These are phyloP conservation scores for Poecilia gillii DNA, from an alignment of 2,797 vertebrate species.

Conservation along the genomic window DNA sequence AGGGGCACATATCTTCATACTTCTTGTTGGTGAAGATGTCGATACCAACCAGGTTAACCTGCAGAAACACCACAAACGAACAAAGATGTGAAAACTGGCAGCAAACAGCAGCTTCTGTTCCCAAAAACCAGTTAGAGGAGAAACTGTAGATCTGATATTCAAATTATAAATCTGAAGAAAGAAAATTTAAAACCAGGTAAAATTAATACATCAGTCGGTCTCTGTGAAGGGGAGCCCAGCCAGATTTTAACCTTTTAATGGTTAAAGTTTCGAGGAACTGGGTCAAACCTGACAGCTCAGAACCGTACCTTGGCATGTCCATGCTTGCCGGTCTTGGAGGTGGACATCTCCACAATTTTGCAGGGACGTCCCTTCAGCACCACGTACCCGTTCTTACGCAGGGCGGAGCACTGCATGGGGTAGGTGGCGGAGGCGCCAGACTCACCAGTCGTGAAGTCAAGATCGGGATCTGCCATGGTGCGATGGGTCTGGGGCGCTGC, in stretches of 20 bases:
- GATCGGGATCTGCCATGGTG: slow-evolving; percentile 91
- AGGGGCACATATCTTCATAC: slow-evolving; percentile 99
- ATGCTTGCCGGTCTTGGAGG: slow-evolving; percentile 94
- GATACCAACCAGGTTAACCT: slow-evolving; percentile 98
- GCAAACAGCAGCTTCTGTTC: not conserved
- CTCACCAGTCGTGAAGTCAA: slow-evolving; percentile 93
- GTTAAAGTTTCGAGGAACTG: not conserved
- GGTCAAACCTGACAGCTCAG: fast-evolving
- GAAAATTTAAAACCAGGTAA: not conserved
- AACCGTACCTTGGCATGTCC: slow-evolving; percentile 91
- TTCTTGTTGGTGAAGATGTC: slow-evolving; percentile 99
- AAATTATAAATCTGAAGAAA: not conserved
- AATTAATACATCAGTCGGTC: no score
- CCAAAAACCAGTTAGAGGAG: not conserved
- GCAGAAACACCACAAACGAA: slow-evolving; percentile 6
- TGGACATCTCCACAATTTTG: slow-evolving; percentile 96
- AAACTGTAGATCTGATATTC: not conserved
- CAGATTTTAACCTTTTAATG: not conserved
- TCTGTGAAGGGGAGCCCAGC: no score
- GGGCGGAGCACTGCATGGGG: slow-evolving; percentile 93
- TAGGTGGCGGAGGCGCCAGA: slow-evolving; percentile 93
- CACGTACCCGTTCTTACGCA: slow-evolving; percentile 93
- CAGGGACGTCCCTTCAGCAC: slow-evolving; percentile 92
- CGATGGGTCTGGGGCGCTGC: slow-evolving; percentile 77
- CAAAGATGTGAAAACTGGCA: not conserved